Conservation (phyloP, 2,113 vertebrate species). For the Phalacrocorax carbo region DNA sequence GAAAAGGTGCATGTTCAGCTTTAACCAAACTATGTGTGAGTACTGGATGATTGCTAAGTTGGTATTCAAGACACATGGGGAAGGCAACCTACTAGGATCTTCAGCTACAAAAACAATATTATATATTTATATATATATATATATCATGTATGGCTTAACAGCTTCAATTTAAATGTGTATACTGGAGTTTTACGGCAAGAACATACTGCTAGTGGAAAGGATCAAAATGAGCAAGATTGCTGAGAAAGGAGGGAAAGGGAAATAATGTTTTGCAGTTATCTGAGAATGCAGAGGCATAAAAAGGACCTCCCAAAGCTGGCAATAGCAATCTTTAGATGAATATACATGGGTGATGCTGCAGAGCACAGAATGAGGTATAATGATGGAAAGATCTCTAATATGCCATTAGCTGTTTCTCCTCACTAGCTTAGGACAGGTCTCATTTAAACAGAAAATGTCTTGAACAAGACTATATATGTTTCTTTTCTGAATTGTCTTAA, state of each 20-base stretch:
- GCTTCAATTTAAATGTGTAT: conserved; percentile 6
- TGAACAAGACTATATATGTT: not conserved
- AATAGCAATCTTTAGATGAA: not conserved
- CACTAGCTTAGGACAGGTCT: not conserved
- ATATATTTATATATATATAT: not conserved
- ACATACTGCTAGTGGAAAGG: not conserved
- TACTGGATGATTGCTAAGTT: not conserved
- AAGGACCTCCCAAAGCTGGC: not conserved
- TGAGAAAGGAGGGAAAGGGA: not conserved
- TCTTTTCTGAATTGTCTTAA: not conserved
- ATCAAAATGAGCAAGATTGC: not conserved
- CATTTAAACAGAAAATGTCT: not conserved
- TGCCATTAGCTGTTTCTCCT: not conserved
- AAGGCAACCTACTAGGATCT: not conserved
- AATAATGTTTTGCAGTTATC: not conserved
- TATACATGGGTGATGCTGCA: not conserved
- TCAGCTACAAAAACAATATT: not conserved
- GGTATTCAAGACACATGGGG: not conserved
- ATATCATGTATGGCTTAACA: not conserved
- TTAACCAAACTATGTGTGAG: not conserved
- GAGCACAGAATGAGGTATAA: not conserved
- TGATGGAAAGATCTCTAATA: not conserved
- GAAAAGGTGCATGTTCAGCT: conserved; percentile 42
- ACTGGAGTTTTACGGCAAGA: conserved; percentile 4
- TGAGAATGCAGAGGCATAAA: not conserved